phyloP scores from a whole-genome alignment of 2,797 vertebrate genomes.

The Anniella stebbinsi region DNA sequence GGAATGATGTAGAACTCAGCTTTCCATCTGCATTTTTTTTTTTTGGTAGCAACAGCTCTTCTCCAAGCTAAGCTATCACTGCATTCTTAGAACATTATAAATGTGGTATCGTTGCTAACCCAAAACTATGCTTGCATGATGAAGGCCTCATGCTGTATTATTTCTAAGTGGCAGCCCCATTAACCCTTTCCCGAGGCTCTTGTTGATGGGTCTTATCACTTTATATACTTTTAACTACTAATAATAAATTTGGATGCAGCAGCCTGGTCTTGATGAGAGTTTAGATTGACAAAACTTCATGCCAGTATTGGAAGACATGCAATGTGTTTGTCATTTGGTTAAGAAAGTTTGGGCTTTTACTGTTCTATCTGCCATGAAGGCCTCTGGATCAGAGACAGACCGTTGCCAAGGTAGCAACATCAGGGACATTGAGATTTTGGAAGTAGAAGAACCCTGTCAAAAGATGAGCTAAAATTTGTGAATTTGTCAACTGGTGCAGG shows the following conservation, averaged over 20 bases:
- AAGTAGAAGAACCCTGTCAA: constrained; percentile 14
- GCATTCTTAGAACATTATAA: background rate
- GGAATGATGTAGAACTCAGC: background rate
- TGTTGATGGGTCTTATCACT: background rate
- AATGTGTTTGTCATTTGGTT: background rate
- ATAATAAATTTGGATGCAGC: background rate
- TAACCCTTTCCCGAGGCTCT: background rate
- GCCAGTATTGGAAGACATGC: background rate
- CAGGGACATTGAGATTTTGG: constrained; percentile 4
- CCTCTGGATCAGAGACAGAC: background rate
- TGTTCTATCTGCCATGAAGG: background rate
- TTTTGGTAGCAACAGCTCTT: background rate
- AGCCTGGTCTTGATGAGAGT: background rate
- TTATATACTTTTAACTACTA: background rate
- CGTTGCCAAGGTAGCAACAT: background rate
- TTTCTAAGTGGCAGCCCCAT: background rate
- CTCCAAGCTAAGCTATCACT: background rate
- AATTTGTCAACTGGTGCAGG: background rate
- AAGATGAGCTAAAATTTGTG: constrained; percentile 45
- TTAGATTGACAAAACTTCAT: background rate
- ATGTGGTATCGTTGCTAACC: background rate
- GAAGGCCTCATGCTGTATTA: background rate
- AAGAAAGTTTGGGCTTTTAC: background rate
- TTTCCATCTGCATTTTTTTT: too few species aligned
- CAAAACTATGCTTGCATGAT: background rate